Evolutionary conservation across 2,113 vertebrate species (phyloP), one percentile per base, ranked within the genome.

Genomic region (Nesogale talazaci): DNA sequence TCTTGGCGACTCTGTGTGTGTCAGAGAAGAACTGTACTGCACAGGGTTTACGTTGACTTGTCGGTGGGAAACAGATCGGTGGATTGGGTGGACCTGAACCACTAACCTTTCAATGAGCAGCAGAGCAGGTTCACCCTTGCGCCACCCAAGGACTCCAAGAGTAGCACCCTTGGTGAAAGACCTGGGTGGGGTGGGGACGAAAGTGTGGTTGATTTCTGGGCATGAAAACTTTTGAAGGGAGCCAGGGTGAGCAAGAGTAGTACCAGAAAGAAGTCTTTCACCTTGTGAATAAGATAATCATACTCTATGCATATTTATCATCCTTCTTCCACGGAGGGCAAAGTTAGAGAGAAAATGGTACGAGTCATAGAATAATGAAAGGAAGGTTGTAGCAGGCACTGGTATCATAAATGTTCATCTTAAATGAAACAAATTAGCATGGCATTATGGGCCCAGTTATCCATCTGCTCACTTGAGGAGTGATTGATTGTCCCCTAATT

Each of bases 401-500:
- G 8, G n/a, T 10, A 52, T 67, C 59, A 10, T 77, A 61, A 67
- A 27, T 27, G 86, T 46, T 46, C 75, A 0, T 69, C 88, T 83
- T 86, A 46, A 76, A 22, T 2, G 79, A 70, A 67, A 79, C 83
- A 85, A 15, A 70, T 65, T 76, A 82, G 7, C n/a, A 2, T 0
- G 1, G 59, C 17, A 1, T 65, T 20, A 36, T 4, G 0, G 0
- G 8, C 34, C 46, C 27, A 0, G 36, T 3, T 25, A 63, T 36
- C 63, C 25, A 1, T 42, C 74, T 34, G 61, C 12, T 93, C 65
- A 11, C 83, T 46, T 2, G 31, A 29, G 29, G 38, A 22, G 29
- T 61, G 84, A 87, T 15, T 17, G 72, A 70, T 31, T 0, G 0
- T 61, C 92, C 67, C 29, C 72, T 38, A 2, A 52, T 22, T 38